phyloP scores from a whole-genome alignment of 2,113 vertebrate genomes.

The Ciconia stormi region DNA sequence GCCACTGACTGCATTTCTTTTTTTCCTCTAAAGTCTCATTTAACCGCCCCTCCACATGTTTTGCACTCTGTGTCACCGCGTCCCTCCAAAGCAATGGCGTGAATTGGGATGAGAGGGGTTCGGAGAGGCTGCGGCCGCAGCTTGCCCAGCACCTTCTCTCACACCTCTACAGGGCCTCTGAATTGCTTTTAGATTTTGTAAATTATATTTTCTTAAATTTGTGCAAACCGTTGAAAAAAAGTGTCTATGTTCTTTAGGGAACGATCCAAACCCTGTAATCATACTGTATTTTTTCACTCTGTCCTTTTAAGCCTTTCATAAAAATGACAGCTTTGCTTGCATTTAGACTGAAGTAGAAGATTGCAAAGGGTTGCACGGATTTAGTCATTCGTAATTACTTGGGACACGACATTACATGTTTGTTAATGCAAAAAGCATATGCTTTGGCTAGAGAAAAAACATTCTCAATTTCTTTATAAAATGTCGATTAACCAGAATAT shows the following conservation, averaged over 20 bases:
- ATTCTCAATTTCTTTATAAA: not conserved
- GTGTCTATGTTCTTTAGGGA: not conserved
- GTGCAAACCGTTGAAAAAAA: not conserved
- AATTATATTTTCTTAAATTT: slow-evolving; percentile 6
- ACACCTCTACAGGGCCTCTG: not conserved
- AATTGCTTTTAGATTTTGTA: not conserved
- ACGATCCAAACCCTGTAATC: not conserved
- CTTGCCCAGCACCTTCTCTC: not conserved
- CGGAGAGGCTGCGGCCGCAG: not conserved
- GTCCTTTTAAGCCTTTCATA: not conserved
- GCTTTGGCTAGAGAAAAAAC: not conserved
- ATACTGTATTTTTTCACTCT: not conserved
- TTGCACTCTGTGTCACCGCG: not conserved
- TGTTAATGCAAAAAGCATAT: slow-evolving; percentile 13
- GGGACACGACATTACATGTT: not conserved
- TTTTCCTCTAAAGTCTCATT: slow-evolving; percentile 35
- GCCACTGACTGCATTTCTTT: slow-evolving; percentile 38
- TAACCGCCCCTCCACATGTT: not conserved
- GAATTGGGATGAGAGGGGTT: slow-evolving; percentile 1
- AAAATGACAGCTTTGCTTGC: not conserved
- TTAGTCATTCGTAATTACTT: not conserved
- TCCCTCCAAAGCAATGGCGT: not conserved
- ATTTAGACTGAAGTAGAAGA: not conserved
- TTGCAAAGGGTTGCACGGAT: not conserved
- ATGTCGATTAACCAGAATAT: slow-evolving; percentile 16